Base-by-base conservation (phyloP, 2,113 vertebrate species). In the Crypturellus undulatus region DNA sequence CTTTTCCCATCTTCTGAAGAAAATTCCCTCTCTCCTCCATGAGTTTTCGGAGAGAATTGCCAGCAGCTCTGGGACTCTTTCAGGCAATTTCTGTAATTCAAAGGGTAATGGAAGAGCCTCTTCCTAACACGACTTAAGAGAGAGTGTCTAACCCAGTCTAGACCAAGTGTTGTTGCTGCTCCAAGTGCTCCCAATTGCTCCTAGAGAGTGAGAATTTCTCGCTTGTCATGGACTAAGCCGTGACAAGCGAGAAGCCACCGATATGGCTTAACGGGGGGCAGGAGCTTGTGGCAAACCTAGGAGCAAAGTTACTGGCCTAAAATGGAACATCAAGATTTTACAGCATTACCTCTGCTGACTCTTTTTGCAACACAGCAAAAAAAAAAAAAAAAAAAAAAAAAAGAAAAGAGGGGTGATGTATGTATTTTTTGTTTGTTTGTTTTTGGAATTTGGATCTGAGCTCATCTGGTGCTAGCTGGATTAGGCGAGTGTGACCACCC, bases 71-170 rank as follows among this genome's bases (percentile, higher is more conserved):
- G 75, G 36, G 12, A 56, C 47, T 60, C 14, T 56, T 94, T 92
- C 62, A 62, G 85, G 6, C 32, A 87, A 30, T 8, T 71, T 82
- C 91, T 93, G 78, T 43, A 89, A 87, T 69, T 25, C 79, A 75
- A 60, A 85, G 67, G 26, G 17, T 38, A 79, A 69, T 1, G 9
- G 10, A 49, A 93, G 56, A 80, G 47, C 7, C 26, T 63, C n/a
- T 36, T 42, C 77, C 51, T 80, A 80, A 59, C 30, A 40, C 24
- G 8, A 21, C 16, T 38, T 1, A 2, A 56, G 18, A 38, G 12
- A n/a, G 22, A 3, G 8, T 30, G 5, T 52, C 59, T 79, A 43
- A 76, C 59, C 54, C 89, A 43, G 10, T 72, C 9, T 59, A 80
- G 59, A 59, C 30, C 64, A 30, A 22, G 7, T 60, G n/a, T 65